Evolutionary conservation across 1,140 invertebrate species (phyloP).

Genomic region (Pseudobourletiella spinata): DNA sequence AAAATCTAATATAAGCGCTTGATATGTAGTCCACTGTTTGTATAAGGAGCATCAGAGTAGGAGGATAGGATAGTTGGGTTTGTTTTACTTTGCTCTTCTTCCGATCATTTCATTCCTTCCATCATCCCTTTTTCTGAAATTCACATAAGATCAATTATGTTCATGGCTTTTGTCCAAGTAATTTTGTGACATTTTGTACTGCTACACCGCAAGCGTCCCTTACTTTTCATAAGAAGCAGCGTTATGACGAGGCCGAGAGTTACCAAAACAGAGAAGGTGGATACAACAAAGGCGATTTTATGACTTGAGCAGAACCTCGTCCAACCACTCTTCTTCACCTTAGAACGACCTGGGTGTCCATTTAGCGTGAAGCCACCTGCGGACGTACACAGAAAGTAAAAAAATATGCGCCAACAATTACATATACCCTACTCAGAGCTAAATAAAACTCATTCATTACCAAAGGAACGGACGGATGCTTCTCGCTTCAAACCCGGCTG

Average conservation of each 20-base stretch:
- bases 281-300: slow-evolving; percentile 35
- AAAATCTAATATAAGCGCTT: too few species aligned
- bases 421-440: too few species aligned
- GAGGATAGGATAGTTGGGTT: too few species aligned
- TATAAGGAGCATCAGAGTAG: too few species aligned
- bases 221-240: slow-evolving; percentile 36
- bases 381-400: slow-evolving; percentile 1
- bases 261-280: slow-evolving; percentile 34
- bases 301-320: slow-evolving; percentile 35
- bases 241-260: slow-evolving; percentile 34
- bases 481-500: slow-evolving; percentile 9
- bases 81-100: too few species aligned
- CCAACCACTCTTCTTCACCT: background rate
- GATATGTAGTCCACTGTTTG: too few species aligned
- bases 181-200: background rate
- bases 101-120: slow-evolving; percentile 32
- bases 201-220: background rate
- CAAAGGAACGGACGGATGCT: background rate
- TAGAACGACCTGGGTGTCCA: slow-evolving; percentile 11
- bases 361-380: slow-evolving; percentile 35
- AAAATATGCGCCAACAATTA: too few species aligned
- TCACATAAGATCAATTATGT: background rate
- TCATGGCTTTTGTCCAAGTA: background rate
- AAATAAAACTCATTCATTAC: background rate
- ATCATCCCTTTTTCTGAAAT: slow-evolving; percentile 34